Base-by-base conservation (phyloP, 2,797 vertebrate species). In the Austrolebias charrua region DNA sequence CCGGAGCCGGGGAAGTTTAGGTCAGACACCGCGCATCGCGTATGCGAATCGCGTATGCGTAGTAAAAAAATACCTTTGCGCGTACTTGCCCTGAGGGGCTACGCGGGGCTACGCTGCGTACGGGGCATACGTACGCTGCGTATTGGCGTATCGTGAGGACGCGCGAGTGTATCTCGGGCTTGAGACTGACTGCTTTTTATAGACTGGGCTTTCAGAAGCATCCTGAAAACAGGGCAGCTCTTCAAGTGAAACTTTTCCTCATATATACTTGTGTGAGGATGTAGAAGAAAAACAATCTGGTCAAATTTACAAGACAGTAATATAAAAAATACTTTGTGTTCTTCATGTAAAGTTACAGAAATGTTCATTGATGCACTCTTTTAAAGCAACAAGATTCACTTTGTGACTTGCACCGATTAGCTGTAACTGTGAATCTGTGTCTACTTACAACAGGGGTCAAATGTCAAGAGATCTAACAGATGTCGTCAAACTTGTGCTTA, bases 391-490 rank as follows among this genome's bases (percentile, higher is more conserved):
- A 35, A 73, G 42, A 58, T 53, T 35, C 29, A 19, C 48, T 65
- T 69, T 40, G 54, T 78, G 71, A 73, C 65, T 80, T 53, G 12
- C 29, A 59, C 69, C 68, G 68, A 69, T 81, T 78, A 79, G 78
- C 29, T 59, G 63, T 61, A 79, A 79, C 74, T 69, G 63, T 71
- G 76, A 74, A 81, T 85, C 75, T 59, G 82, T 87, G 78, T 88
- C 82, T 75, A 81, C 83, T 24, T 81, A 78, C 84, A 77, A 81
- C 68, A 74, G 42, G 28, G 74, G 67, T 79, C 73, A 88, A 85
- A 85, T 73, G 79, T 82, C 83, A 88, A 87, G 80, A 81, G 62
- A 73, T 87, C 76, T 71, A 82, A 38, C 85, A 87, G 86, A 87
- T 88, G 83, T 79, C 67, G 51, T 38, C 44, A 52, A 29, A 20